Evolutionary conservation across 1,140 invertebrate genomes (phyloP).

Genomic region (Drusus annulatus): DNA sequence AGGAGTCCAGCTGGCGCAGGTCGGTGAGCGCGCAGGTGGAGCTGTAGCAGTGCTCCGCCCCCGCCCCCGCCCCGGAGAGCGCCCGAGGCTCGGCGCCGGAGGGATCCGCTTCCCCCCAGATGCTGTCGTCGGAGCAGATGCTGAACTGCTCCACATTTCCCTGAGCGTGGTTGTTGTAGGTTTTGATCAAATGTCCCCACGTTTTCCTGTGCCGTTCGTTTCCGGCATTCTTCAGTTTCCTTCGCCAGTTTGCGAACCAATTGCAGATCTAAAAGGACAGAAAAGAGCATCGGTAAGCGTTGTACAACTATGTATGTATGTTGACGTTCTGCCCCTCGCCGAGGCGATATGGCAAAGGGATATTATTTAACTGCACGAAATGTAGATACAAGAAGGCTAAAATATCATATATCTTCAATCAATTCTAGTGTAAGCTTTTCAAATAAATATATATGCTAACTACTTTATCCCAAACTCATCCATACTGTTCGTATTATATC

Average conservation of each 20-base stretch:
- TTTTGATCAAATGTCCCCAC: conserved; percentile 81
- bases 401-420: too few species aligned
- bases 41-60: conserved; percentile 58
- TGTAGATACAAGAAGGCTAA: too few species aligned
- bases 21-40: conserved; percentile 59
- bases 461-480: too few species aligned
- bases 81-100: conserved; percentile 54
- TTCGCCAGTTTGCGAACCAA: conserved; percentile 84
- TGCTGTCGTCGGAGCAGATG: conserved; percentile 81
- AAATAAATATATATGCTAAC: too few species aligned
- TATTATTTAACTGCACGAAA: too few species aligned
- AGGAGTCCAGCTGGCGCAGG: conserved; percentile 42
- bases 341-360: too few species aligned
- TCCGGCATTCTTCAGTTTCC: conserved; percentile 81
- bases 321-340: too few species aligned
- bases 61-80: conserved; percentile 42
- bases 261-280: conserved; percentile 76
- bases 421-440: too few species aligned
- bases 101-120: conserved; percentile 77
- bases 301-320: too few species aligned
- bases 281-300: too few species aligned
- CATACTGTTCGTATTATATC: too few species aligned
- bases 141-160: conserved; percentile 84
- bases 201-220: conserved; percentile 76
- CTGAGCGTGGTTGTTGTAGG: conserved; percentile 79